phyloP scores from a whole-genome alignment of 2,797 vertebrate genomes.

The Fistularia tabacaria region DNA sequence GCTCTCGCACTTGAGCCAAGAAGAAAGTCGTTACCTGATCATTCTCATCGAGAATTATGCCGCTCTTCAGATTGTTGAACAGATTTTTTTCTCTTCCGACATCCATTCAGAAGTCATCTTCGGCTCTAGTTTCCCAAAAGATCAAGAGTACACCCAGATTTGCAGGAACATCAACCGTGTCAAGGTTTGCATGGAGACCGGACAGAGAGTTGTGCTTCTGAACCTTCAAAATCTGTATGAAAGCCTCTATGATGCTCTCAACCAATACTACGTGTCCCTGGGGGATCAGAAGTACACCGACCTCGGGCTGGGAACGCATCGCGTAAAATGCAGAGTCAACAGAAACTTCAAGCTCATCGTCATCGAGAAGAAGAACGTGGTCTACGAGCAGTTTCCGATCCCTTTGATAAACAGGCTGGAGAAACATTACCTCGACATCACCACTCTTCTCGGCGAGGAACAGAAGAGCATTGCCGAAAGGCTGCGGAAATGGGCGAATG shows the following conservation, averaged over 20 bases:
- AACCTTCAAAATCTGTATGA: conserved; percentile 97
- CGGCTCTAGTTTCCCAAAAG: conserved; percentile 93
- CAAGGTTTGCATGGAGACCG: conserved; percentile 97
- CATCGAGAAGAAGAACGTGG: conserved; percentile 91
- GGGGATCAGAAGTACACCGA: conserved; percentile 96
- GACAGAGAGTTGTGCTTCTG: conserved; percentile 87
- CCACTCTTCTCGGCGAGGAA: conserved; percentile 78
- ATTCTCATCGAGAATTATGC: conserved; percentile 92
- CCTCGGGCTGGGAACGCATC: conserved; percentile 91
- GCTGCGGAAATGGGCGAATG: conserved; percentile 78
- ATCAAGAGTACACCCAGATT: conserved; percentile 95
- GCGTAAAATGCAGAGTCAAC: conserved; percentile 96
- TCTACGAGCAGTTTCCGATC: conserved; percentile 91
- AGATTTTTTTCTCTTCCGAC: conserved; percentile 72
- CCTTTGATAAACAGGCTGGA: conserved; percentile 96
- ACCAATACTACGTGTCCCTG: conserved; percentile 94
- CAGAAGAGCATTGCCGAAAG: conserved; percentile 74
- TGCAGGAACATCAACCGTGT: conserved; percentile 95
- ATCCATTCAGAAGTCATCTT: conserved; percentile 92
- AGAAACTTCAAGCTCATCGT: conserved; percentile 86
- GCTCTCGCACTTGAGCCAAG: conserved; percentile 41
- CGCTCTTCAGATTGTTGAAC: conserved; percentile 90
- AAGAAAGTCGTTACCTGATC: conserved; percentile 89
- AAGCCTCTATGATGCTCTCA: conserved; percentile 96
- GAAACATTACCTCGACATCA: conserved; percentile 93